Conservation (phyloP, 2,113 vertebrate species). For the Aythya baeri region DNA sequence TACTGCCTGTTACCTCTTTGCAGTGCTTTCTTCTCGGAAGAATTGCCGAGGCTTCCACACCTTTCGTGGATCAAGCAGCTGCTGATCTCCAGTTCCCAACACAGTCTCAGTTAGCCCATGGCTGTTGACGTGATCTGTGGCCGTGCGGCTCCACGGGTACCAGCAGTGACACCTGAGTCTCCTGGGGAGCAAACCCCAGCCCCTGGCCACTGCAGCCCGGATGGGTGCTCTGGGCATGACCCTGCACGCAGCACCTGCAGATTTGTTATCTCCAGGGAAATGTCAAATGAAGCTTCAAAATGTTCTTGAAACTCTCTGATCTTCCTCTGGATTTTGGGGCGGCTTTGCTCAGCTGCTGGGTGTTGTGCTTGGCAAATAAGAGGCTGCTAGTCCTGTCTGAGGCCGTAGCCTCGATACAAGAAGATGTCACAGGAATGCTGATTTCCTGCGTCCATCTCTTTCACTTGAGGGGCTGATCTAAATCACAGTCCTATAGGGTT, state of each 20-base stretch:
- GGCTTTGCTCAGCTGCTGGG: background rate
- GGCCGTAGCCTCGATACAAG: background rate
- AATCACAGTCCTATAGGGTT: background rate
- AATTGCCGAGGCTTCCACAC: background rate
- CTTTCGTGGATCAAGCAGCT: background rate
- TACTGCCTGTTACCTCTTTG: background rate
- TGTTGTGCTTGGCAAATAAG: background rate
- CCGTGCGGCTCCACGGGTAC: too few species aligned
- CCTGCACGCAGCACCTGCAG: too few species aligned
- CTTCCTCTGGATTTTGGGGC: background rate
- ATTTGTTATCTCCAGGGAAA: background rate
- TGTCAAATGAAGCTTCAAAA: background rate
- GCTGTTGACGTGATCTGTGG: too few species aligned
- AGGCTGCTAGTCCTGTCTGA: background rate
- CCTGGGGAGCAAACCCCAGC: background rate
- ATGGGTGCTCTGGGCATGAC: accelerated
- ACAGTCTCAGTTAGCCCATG: too few species aligned
- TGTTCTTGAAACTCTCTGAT: background rate
- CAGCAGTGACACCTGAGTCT: background rate
- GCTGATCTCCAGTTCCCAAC: too few species aligned
- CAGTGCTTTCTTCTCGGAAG: background rate
- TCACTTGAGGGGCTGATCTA: background rate
- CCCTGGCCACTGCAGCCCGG: accelerated
- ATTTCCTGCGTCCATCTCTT: background rate
- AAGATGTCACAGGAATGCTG: background rate